A percentile compares a stretch with the other conserved stretches of the same genome.
These are phyloP conservation scores for Tamandua tetradactyla DNA, from an alignment of 2,797 vertebrate genomes.

Conservation along the genomic window DNA sequence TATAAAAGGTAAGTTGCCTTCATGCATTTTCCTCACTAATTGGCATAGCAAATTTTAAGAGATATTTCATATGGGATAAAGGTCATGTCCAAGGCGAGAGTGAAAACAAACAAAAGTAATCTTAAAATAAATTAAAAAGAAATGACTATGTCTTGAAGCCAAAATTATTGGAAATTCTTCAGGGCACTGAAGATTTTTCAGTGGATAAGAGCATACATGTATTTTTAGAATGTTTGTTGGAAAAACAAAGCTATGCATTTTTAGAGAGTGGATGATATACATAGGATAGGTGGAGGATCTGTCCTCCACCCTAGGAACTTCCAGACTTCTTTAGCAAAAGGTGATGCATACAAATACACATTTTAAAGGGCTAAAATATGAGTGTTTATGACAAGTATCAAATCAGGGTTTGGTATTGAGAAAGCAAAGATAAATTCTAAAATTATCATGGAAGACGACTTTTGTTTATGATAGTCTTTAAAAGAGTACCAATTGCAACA, in stretches of 20 bases:
- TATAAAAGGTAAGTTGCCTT: too few species aligned
- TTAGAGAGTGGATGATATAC: not conserved
- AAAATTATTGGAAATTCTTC: not conserved
- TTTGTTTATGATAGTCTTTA: not conserved
- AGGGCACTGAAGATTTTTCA: not conserved
- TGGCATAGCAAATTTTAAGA: not conserved
- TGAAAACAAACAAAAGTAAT: not conserved
- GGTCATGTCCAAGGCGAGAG: not conserved
- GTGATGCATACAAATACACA: not conserved
- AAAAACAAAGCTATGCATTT: not conserved
- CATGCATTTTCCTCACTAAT: not conserved
- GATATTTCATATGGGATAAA: not conserved
- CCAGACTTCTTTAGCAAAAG: not conserved
- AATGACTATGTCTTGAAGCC: not conserved
- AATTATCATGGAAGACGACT: not conserved
- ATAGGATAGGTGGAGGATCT: fast-evolving
- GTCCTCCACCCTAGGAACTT: not conserved
- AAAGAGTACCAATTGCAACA: not conserved
- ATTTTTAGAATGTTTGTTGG: not conserved
- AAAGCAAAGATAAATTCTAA: not conserved
- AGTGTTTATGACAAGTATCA: not conserved
- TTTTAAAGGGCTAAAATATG: not conserved
- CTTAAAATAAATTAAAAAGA: not conserved
- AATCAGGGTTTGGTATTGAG: not conserved
- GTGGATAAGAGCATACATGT: not conserved